Base-by-base conservation (phyloP, 2,888 invertebrate species). In the Microplitis deprimator region DNA sequence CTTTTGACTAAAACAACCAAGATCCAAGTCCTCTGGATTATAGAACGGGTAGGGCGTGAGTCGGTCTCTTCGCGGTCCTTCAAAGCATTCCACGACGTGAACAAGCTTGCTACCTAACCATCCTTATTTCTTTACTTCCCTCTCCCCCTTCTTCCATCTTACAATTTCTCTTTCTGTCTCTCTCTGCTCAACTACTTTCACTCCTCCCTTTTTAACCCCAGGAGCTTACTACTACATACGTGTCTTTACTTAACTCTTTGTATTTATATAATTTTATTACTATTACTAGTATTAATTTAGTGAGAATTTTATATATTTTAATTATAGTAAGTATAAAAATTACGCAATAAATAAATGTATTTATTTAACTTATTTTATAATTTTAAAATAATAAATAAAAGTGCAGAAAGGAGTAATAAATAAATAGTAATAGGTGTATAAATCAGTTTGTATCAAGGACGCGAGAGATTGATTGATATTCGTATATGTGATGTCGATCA, bases 31-130 rank as follows among this genome's bases (percentile, higher is more conserved):
- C 13, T 50, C 50, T 50, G 50, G 50, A 50, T 50, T 61, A 40
- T 7, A 59, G 13, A 73, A 13, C 16, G 6, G n/a, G 7, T n/a
- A 61, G 40, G 16, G 17, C 4, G 41, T 59, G 62, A 81, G 83
- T 73, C 79, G 80, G 76, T 80, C 81, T 79, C 70, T 85, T 85
- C 87, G 89, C 89, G 89, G 89, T 80, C 85, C 88, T 88, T 89
- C 89, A 89, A 89, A 89, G 89, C 89, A 89, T 89, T 89, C 89
- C 89, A 84, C 85, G 85, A 87, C 86, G 86, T 87, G 85, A 86
- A 85, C 86, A 85, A 85, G 85, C 77, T 79, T 80, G 76, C 79
- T 73, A 79, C 76, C 81, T 78, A 77, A 77, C 78, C 73, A 65
- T 71, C 68, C 78, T 65, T 74, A 73, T 76, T 74, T 75, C 64